These are phyloP conservation scores for Clytia hemisphaerica DNA, from an alignment of 30 jellyfish, hydroid and myxozoan genomes.

Conservation along the genomic window DNA sequence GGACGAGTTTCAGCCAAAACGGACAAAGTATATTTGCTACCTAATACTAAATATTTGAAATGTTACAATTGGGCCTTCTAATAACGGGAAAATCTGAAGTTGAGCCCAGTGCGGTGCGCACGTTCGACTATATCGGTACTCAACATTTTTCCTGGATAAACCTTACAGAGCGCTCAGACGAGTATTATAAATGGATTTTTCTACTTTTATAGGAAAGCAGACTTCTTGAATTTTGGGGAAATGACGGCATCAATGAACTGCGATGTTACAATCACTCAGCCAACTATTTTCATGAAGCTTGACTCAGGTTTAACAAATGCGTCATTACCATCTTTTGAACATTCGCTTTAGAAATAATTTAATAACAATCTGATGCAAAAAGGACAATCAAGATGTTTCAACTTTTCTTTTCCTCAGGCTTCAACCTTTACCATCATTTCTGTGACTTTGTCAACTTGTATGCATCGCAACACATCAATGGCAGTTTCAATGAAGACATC, in stretches of 20 bases:
- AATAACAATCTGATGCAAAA: background rate
- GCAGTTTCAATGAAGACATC: conserved; percentile 61
- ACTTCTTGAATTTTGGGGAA: background rate
- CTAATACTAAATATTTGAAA: too few species aligned
- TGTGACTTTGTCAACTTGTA: conserved; percentile 73
- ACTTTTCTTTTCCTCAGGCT: conserved; percentile 27
- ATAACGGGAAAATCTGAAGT: too few species aligned
- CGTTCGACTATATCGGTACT: too few species aligned
- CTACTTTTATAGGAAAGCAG: too few species aligned
- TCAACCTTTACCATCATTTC: conserved; percentile 76
- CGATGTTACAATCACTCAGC: conserved; percentile 43
- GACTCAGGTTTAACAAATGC: conserved; percentile 50
- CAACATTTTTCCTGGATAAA: too few species aligned
- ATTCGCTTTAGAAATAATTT: background rate
- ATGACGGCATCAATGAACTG: too few species aligned
- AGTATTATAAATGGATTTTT: too few species aligned
- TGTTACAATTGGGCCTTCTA: too few species aligned
- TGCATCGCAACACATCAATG: conserved; percentile 69
- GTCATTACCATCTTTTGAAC: background rate
- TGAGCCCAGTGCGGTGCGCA: too few species aligned
- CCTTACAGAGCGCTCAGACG: too few species aligned
- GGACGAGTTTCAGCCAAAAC: too few species aligned
- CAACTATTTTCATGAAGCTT: conserved; percentile 51
- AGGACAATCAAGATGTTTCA: background rate
- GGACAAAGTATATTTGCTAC: too few species aligned